Evolutionary conservation across 2,797 vertebrate genomes (phyloP).

Genomic region (Coregonus suidteri): DNA sequence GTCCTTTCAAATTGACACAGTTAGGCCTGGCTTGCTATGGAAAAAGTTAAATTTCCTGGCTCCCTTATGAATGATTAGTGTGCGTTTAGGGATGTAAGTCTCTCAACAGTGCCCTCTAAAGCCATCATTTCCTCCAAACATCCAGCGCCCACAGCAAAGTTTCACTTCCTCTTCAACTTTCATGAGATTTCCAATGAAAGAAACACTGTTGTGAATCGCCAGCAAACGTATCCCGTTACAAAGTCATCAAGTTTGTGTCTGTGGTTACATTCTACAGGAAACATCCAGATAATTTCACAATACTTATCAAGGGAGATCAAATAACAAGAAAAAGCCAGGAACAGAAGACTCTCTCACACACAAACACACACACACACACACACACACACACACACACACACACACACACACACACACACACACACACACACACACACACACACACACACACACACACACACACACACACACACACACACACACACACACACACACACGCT

Average conservation of each 20-base stretch:
- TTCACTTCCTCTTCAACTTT: constrained; percentile 57
- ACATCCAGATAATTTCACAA: neutral
- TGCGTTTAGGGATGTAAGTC: constrained; percentile 41
- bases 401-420: no score
- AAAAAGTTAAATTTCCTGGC: neutral
- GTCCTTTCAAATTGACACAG: neutral
- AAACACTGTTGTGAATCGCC: constrained; percentile 52
- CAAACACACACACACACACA: neutral
- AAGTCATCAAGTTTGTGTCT: neutral
- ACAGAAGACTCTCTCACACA: constrained; percentile 9
- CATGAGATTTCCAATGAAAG: constrained; percentile 58
- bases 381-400: neutral
- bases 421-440: no score
- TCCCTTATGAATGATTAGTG: constrained; percentile 50
- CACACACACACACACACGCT: constrained; percentile 8
- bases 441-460: no score
- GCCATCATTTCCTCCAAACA: constrained; percentile 53
- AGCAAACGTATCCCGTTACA: neutral
- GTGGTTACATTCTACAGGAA: neutral
- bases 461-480: neutral
- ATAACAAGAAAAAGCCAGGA: neutral
- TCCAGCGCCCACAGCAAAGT: constrained; percentile 38
- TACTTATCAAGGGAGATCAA: neutral
- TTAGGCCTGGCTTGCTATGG: neutral
- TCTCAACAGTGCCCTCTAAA: constrained; percentile 29